Percentiles rank a stretch among this genome's conserved stretches.
Evolutionary conservation across 2,797 vertebrate genomes (phyloP).

Genomic region (Clarias fuscus): DNA sequence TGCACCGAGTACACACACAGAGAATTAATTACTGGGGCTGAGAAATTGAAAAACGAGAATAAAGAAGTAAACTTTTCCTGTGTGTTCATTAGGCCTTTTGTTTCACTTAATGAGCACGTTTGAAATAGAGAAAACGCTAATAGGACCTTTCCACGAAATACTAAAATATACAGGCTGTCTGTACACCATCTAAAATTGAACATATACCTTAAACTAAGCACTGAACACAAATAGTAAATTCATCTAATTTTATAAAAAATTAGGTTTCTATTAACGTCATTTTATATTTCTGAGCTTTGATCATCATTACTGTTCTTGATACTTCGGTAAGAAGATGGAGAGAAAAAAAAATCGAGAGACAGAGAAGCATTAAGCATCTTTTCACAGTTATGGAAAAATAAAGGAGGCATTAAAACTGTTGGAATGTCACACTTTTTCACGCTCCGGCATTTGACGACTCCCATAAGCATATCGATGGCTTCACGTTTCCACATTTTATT

Average conservation of each 20-base stretch:
- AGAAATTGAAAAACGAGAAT: conserved; percentile 1
- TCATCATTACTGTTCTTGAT: not conserved
- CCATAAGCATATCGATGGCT: not conserved
- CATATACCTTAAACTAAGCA: too few species aligned
- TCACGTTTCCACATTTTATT: conserved; percentile 1
- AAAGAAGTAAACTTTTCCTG: not conserved
- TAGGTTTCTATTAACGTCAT: not conserved
- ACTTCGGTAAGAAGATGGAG: not conserved
- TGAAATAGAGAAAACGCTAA: not conserved
- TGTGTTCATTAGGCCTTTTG: not conserved
- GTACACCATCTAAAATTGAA: not conserved
- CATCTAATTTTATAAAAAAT: not conserved
- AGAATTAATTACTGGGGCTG: not conserved
- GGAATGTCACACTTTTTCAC: not conserved
- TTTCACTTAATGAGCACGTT: not conserved
- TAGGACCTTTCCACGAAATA: not conserved
- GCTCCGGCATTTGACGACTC: not conserved
- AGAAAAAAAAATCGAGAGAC: not conserved
- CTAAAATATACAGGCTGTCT: not conserved
- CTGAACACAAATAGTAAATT: not conserved
- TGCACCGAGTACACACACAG: not conserved
- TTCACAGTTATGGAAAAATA: not conserved
- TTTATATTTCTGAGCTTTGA: not conserved
- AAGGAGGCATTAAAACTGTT: not conserved
- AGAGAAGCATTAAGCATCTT: not conserved